Conservation (phyloP, 1,140 invertebrate genomes). For the Andrena cerasifolii region DNA sequence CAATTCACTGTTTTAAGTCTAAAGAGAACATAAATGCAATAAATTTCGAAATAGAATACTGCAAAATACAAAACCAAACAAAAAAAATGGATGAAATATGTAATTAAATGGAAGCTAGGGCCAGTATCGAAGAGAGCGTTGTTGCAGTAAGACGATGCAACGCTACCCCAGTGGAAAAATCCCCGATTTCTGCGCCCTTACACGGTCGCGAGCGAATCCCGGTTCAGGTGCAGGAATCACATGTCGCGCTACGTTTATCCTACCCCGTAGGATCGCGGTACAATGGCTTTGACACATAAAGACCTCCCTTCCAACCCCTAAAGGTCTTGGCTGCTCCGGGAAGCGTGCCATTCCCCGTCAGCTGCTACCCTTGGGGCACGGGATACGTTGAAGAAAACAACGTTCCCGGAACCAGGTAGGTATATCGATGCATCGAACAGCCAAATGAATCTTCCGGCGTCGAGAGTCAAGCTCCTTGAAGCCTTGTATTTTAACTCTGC, state of each 20-base stretch:
- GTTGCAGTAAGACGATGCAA: no score
- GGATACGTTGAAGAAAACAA: conserved; percentile 62
- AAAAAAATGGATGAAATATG: no score
- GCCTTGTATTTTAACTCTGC: neutral
- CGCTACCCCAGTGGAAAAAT: neutral
- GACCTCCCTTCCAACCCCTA: conserved; percentile 29
- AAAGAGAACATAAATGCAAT: no score
- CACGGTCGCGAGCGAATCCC: conserved; percentile 37
- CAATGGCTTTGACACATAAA: conserved; percentile 62
- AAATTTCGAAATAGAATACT: no score
- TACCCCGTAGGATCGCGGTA: conserved; percentile 40
- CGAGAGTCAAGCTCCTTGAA: conserved; percentile 26
- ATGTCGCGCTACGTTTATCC: conserved; percentile 52
- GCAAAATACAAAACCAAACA: no score
- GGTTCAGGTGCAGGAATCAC: conserved; percentile 63
- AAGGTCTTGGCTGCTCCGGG: conserved; percentile 35
- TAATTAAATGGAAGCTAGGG: no score
- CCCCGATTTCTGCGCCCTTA: conserved; percentile 28
- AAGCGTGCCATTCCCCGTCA: conserved; percentile 65
- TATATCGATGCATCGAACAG: conserved; percentile 47
- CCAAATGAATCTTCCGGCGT: conserved; percentile 14
- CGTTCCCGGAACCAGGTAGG: conserved; percentile 41
- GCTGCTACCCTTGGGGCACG: conserved; percentile 54
- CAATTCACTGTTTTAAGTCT: no score
- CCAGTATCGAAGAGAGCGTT: no score